Percentiles rank a stretch among this genome's conserved stretches.
Evolutionary conservation across 2,113 vertebrate species (phyloP).

Genomic region (Ibidorhyncha struthersii): DNA sequence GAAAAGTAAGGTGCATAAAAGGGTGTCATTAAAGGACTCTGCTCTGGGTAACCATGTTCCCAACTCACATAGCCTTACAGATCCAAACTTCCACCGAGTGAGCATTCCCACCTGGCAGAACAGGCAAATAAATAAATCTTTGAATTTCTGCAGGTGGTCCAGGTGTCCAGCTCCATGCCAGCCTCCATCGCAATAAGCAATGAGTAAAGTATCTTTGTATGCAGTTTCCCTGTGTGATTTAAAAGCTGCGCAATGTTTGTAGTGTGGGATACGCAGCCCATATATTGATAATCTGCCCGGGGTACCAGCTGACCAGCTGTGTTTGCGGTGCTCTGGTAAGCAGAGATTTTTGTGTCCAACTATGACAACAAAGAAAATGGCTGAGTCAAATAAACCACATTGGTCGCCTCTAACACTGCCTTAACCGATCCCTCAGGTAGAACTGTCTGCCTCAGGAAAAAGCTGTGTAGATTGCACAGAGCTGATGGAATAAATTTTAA

Average conservation of each 20-base stretch:
- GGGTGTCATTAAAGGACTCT: neutral
- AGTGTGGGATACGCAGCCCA: neutral
- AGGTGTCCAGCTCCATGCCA: neutral
- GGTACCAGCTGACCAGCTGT: neutral
- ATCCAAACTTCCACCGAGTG: neutral
- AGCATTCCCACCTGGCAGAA: neutral
- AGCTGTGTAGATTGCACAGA: neutral
- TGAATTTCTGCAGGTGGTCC: neutral
- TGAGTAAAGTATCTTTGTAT: neutral
- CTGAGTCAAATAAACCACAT: neutral
- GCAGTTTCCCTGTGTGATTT: neutral
- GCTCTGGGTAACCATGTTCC: neutral
- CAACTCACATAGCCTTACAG: neutral
- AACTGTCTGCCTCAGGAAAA: too few species aligned
- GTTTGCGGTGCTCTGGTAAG: neutral
- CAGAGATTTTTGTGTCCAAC: neutral
- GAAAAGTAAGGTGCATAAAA: neutral
- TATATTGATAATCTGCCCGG: neutral
- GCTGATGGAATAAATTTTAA: neutral
- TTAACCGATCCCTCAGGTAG: neutral
- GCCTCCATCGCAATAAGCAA: neutral
- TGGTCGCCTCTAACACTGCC: neutral
- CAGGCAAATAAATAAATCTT: neutral
- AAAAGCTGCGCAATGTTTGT: neutral
- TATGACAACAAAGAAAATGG: neutral